A percentile compares a stretch with the other conserved stretches of the same genome.
These are phyloP conservation scores for Australoheros facetus DNA, from an alignment of 2,797 vertebrate species.

Conservation along the genomic window DNA sequence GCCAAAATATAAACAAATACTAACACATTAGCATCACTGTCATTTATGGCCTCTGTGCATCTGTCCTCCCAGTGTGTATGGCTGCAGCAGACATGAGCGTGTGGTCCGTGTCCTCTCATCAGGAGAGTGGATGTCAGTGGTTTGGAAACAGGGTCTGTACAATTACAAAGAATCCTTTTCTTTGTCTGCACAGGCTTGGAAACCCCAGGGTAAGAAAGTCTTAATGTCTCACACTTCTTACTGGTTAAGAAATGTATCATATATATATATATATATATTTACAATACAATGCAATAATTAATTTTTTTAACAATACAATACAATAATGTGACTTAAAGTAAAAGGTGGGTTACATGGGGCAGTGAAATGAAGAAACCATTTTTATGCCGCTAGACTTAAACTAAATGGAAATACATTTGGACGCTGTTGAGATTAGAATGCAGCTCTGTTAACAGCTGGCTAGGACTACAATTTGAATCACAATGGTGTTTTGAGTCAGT, in stretches of 20 bases:
- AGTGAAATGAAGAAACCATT: no score
- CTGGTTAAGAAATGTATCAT: neutral
- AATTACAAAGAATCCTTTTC: slow-evolving; percentile 89
- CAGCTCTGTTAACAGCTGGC: no score
- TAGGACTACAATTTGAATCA: no score
- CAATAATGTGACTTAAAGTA: neutral
- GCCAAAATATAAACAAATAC: neutral
- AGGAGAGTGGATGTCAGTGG: slow-evolving; percentile 86
- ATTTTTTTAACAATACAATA: no score
- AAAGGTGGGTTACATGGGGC: no score
- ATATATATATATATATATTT: no score
- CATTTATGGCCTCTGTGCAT: neutral
- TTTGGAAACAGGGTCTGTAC: slow-evolving; percentile 93
- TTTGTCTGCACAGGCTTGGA: slow-evolving; percentile 84
- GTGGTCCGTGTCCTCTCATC: slow-evolving; percentile 87
- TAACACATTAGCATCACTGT: neutral
- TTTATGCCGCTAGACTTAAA: no score
- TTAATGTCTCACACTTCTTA: neutral
- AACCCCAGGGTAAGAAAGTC: slow-evolving; percentile 75
- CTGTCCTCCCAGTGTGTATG: slow-evolving; percentile 82
- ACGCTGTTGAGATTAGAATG: no score
- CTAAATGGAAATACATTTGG: no score
- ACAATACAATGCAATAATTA: no score
- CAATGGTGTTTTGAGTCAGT: no score
- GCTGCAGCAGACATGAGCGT: slow-evolving; percentile 89